phyloP scores from a whole-genome alignment of 2,888 invertebrate species.

The Parochlus steinenii region DNA sequence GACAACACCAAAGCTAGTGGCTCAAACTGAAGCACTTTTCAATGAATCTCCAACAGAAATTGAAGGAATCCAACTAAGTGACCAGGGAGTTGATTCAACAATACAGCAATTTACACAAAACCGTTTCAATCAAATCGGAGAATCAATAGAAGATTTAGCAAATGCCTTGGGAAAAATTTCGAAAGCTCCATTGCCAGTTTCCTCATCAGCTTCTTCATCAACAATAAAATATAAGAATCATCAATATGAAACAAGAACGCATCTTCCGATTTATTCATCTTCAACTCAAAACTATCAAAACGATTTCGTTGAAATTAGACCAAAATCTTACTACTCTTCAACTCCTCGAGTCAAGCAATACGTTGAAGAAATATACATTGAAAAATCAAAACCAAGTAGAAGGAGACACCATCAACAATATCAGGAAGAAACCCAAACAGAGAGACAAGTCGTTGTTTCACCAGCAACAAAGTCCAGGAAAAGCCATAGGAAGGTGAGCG shows the following conservation, averaged over 20 bases:
- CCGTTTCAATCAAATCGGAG: slow-evolving; percentile 24
- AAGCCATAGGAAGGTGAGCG: slow-evolving; percentile 25
- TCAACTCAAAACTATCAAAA: too few species aligned
- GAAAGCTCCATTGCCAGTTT: slow-evolving; percentile 16
- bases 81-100: slow-evolving; percentile 28
- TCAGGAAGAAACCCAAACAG: too few species aligned
- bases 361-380: too few species aligned
- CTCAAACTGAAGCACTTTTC: slow-evolving; percentile 16
- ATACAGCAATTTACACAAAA: slow-evolving; percentile 20
- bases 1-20: slow-evolving; percentile 17
- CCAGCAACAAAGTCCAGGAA: slow-evolving; percentile 14
- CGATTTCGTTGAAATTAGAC: too few species aligned
- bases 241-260: too few species aligned
- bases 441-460: too few species aligned
- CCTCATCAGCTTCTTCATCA: slow-evolving; percentile 8
- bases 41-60: slow-evolving; percentile 16
- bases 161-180: slow-evolving; percentile 19
- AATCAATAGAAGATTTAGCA: slow-evolving; percentile 15
- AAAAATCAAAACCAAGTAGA: too few species aligned
- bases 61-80: slow-evolving; percentile 14
- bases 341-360: too few species aligned
- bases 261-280: too few species aligned
- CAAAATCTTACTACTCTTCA: too few species aligned
- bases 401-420: too few species aligned
- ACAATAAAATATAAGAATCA: too few species aligned